A percentile compares a stretch with the other conserved stretches of the same genome.
Evolutionary conservation across 2,888 invertebrate genomes (phyloP).

Genomic region (Epinotia bilunana): DNA sequence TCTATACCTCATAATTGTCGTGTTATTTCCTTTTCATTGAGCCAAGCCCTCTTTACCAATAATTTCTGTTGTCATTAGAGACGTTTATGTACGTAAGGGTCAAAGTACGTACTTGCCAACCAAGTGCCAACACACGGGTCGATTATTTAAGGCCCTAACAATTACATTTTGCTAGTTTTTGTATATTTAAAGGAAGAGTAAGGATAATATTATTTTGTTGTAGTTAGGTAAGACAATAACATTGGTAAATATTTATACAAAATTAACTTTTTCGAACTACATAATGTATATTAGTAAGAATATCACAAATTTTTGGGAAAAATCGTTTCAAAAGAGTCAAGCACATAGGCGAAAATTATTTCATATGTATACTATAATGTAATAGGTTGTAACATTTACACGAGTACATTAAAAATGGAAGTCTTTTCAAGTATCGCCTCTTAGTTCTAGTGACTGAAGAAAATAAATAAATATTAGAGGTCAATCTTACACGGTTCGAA

Average conservation of each 20-base stretch:
- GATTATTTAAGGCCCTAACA: conserved; percentile 5
- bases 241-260: too few relatives aligned
- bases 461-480: too few relatives aligned
- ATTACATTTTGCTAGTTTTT: neutral
- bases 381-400: neutral
- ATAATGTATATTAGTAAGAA: too few relatives aligned
- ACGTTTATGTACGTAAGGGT: conserved; percentile 57
- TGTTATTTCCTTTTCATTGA: conserved; percentile 79
- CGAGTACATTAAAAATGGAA: neutral
- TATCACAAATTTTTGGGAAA: too few relatives aligned
- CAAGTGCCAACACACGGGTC: conserved; percentile 26
- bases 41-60: conserved; percentile 65
- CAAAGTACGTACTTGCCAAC: conserved; percentile 45
- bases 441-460: neutral
- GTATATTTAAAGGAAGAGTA: neutral
- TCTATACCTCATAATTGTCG: conserved; percentile 77
- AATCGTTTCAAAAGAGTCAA: neutral
- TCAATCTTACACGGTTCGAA: too few relatives aligned
- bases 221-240: too few relatives aligned
- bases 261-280: neutral
- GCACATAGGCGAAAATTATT: neutral
- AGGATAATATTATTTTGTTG: too few relatives aligned
- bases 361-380: neutral
- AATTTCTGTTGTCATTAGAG: conserved; percentile 74
- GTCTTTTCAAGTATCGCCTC: neutral